A percentile compares a stretch with the other conserved stretches of the same genome.
These are phyloP conservation scores for Cliona cf. orientalis DNA, from an alignment of 37 sponge, comb jelly and placozoan genomes.

Conservation along the genomic window DNA sequence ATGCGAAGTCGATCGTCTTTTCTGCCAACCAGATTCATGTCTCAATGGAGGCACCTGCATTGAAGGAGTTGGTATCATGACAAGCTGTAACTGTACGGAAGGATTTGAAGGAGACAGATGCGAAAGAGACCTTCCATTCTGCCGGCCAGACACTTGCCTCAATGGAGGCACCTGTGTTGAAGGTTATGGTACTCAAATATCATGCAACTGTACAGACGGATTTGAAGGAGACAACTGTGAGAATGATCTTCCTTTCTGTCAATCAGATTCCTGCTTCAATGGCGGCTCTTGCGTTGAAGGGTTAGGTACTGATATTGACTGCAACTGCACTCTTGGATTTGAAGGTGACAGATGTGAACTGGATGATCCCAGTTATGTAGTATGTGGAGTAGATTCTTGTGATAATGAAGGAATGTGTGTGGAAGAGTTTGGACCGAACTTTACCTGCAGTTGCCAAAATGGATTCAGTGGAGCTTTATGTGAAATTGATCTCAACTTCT, in stretches of 20 bases:
- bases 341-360: constrained; percentile 12
- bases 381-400: constrained; percentile 20
- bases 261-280: constrained; percentile 41
- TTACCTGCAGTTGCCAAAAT: constrained; percentile 21
- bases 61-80: constrained; percentile 24
- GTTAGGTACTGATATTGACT: background rate
- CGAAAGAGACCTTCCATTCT: background rate
- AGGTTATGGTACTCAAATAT: constrained; percentile 10
- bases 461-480: constrained; percentile 29
- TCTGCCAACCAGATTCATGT: constrained; percentile 33
- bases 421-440: constrained; percentile 16
- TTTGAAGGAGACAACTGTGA: constrained; percentile 60
- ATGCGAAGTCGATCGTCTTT: constrained; percentile 9
- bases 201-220: constrained; percentile 48
- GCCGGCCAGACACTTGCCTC: constrained; percentile 18
- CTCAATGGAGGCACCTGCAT: constrained; percentile 62
- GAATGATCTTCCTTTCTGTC: constrained; percentile 40
- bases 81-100: constrained; percentile 43
- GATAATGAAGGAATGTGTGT: constrained; percentile 55
- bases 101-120: constrained; percentile 31
- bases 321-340: constrained; percentile 34
- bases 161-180: constrained; percentile 68
- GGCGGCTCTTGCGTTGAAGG: constrained; percentile 71
- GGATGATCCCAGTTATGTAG: constrained; percentile 2
- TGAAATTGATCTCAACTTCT: constrained; percentile 16